phyloP scores from a whole-genome alignment of 2,797 vertebrate genomes.

The Novumbra hubbsi region DNA sequence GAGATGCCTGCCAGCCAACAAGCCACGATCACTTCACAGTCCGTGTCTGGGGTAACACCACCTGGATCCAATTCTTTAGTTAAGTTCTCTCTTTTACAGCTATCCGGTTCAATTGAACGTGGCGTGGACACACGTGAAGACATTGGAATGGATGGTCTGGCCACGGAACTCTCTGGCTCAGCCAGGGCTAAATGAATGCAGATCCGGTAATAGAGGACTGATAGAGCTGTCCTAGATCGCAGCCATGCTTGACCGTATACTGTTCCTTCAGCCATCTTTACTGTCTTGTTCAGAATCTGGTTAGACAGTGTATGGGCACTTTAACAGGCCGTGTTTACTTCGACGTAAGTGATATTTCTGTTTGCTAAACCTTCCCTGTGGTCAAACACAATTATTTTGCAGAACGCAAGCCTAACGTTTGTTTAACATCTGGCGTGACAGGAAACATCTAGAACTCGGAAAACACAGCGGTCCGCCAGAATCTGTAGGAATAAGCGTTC shows the following conservation, averaged over 20 bases:
- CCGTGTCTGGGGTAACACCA: conserved; percentile 36
- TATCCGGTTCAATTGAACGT: conserved; percentile 27
- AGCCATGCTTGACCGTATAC: conserved; percentile 31
- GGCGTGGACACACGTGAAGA: conserved; percentile 46
- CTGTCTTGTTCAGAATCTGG: conserved; percentile 14
- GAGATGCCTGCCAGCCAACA: conserved; percentile 25
- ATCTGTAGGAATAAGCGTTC: too few species aligned
- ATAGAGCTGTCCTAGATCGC: conserved; percentile 45
- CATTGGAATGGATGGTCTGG: conserved; percentile 40
- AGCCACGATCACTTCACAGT: conserved; percentile 34
- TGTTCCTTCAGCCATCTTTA: conserved; percentile 41
- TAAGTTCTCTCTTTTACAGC: conserved; percentile 16
- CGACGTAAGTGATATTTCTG: neutral
- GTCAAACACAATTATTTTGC: neutral
- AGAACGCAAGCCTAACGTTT: neutral
- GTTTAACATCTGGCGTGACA: neutral
- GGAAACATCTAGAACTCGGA: neutral
- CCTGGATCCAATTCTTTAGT: neutral
- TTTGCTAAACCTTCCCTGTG: neutral
- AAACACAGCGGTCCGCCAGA: neutral
- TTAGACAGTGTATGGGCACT: neutral
- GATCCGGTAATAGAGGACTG: conserved; percentile 42
- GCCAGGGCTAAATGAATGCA: conserved; percentile 37
- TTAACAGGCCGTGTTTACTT: neutral
- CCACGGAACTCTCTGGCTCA: conserved; percentile 43